Conservation (phyloP, 2,113 vertebrate genomes). For the Larimichthys polyactis region DNA sequence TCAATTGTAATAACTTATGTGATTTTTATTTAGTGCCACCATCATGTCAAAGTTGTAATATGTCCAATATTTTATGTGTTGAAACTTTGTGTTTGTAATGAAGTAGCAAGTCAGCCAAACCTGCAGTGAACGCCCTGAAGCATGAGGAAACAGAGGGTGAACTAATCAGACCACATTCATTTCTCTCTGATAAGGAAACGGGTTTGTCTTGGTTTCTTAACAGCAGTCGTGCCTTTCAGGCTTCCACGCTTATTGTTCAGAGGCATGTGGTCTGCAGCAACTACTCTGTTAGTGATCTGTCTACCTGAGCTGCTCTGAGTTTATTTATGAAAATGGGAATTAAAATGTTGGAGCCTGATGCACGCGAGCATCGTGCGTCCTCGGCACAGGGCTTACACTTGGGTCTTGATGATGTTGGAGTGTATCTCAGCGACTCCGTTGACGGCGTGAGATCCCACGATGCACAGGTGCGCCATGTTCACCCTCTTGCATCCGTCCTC, state of each 20-base stretch:
- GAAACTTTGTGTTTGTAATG: not conserved
- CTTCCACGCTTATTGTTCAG: not conserved
- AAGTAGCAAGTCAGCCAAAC: no score
- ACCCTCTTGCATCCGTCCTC: slow-evolving; percentile 93
- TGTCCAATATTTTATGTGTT: no score
- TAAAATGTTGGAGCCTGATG: not conserved
- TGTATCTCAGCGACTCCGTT: slow-evolving; percentile 97
- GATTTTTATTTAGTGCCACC: no score
- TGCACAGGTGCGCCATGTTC: slow-evolving; percentile 99
- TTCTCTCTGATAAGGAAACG: not conserved
- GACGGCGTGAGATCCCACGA: slow-evolving; percentile 95
- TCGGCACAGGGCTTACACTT: slow-evolving; percentile 86
- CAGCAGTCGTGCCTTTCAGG: no score
- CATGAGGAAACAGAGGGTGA: not conserved
- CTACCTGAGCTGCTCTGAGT: no score
- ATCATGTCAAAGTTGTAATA: no score
- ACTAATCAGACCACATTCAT: not conserved
- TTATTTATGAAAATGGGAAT: not conserved
- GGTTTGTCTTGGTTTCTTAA: not conserved
- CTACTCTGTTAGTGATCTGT: not conserved
- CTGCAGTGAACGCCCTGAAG: not conserved
- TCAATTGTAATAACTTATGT: no score
- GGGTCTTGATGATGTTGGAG: slow-evolving; percentile 92
- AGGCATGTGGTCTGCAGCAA: not conserved
- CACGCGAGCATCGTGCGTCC: not conserved